Evolutionary conservation across 2,113 vertebrate species (phyloP).

Genomic region (Scartelaos histophorus): DNA sequence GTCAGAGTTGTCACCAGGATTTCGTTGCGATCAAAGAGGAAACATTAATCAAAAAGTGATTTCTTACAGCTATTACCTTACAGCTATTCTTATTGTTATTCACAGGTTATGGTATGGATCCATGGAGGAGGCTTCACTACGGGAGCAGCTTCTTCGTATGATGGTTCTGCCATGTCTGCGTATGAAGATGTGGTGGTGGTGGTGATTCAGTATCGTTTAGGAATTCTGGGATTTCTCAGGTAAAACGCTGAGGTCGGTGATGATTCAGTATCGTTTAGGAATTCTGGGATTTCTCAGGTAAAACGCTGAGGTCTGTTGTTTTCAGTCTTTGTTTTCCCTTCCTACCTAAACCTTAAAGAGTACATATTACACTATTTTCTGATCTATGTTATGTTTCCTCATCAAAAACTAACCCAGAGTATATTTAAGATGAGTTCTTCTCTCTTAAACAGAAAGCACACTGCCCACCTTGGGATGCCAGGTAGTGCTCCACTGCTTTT

Average conservation of each 20-base stretch:
- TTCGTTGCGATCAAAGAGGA: too few relatives aligned
- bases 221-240: constrained; percentile 83
- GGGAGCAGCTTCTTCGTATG: constrained; percentile 73
- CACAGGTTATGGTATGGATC: constrained; percentile 88
- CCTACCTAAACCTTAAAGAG: too few relatives aligned
- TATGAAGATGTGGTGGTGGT: constrained; percentile 84
- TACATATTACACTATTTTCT: too few relatives aligned
- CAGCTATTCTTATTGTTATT: neutral
- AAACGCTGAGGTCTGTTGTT: neutral
- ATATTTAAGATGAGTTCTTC: too few relatives aligned
- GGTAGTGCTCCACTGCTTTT: too few relatives aligned
- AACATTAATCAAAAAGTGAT: too few relatives aligned
- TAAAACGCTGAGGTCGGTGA: constrained; percentile 69
- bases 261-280: constrained; percentile 86
- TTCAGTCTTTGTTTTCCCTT: neutral
- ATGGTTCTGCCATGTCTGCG: constrained; percentile 82
- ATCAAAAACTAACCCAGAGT: too few relatives aligned
- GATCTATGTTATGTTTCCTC: too few relatives aligned
- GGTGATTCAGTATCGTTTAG: constrained; percentile 84
- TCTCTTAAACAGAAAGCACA: too few relatives aligned
- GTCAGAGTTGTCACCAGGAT: too few relatives aligned
- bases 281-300: constrained; percentile 84
- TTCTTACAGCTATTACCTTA: neutral
- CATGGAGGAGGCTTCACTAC: constrained; percentile 78
- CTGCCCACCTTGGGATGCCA: too few relatives aligned